Conservation (phyloP, 2,888 invertebrate species). For the Malthinus flaveolus region DNA sequence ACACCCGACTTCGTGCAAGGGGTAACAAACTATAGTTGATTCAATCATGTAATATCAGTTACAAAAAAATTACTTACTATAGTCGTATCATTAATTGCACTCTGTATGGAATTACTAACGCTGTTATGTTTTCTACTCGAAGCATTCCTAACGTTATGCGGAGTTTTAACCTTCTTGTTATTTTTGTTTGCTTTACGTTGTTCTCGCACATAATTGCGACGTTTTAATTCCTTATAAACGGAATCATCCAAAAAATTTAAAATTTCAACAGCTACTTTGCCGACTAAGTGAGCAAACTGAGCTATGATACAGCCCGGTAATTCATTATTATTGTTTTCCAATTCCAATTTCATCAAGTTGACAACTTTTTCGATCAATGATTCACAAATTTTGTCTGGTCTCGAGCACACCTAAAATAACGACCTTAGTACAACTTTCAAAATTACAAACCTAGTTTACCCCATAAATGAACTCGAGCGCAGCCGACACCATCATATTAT, state of each 20-base stretch:
- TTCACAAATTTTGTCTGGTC: conserved; percentile 58
- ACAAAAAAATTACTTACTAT: neutral
- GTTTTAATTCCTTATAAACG: conserved; percentile 81
- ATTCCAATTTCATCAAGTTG: conserved; percentile 27
- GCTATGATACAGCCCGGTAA: conserved; percentile 44
- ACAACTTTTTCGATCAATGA: conserved; percentile 38
- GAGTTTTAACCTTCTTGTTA: conserved; percentile 54
- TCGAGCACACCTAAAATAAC: conserved; percentile 58
- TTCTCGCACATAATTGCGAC: conserved; percentile 56
- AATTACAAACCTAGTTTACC: conserved; percentile 41
- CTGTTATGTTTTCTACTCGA: conserved; percentile 6
- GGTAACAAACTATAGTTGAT: no score
- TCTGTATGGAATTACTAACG: conserved; percentile 2
- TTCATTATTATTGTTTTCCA: conserved; percentile 10
- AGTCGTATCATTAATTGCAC: conserved; percentile 6
- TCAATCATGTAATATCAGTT: no score
- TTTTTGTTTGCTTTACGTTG: conserved; percentile 52
- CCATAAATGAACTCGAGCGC: conserved; percentile 65
- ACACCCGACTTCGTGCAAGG: no score
- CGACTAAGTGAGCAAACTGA: conserved; percentile 58
- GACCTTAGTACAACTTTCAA: neutral
- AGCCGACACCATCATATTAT: conserved; percentile 61
- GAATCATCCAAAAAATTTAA: conserved; percentile 80
- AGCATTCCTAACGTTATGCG: conserved; percentile 14
- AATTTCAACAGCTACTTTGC: conserved; percentile 78